Evolutionary conservation across 37 sponge, comb jelly and placozoan species (phyloP).

Genomic region (Axinella damicornis): DNA sequence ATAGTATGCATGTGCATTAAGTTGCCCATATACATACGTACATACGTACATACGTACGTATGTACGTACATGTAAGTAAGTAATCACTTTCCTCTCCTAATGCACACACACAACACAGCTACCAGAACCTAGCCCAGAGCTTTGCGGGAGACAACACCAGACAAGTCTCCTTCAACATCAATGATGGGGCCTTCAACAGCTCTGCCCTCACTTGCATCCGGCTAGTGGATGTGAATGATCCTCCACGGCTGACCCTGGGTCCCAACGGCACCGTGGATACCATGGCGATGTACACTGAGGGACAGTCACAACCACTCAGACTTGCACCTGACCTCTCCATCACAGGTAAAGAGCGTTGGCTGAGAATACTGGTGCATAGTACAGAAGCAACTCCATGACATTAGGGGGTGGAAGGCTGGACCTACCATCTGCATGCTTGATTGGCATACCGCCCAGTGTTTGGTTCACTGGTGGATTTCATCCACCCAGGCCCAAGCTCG

Average conservation of each 20-base stretch:
- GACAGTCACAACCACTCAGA: slow-evolving; percentile 37
- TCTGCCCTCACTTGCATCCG: slow-evolving; percentile 26
- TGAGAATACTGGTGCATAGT: too few relatives aligned
- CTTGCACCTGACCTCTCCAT: slow-evolving; percentile 39
- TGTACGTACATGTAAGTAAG: too few relatives aligned
- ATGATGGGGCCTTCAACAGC: slow-evolving; percentile 67
- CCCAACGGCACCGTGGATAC: slow-evolving; percentile 51
- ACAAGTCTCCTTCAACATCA: slow-evolving; percentile 50
- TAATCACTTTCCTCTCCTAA: too few relatives aligned
- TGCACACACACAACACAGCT: slow-evolving; percentile 4
- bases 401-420: too few relatives aligned
- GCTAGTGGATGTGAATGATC: slow-evolving; percentile 41
- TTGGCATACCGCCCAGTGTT: too few relatives aligned
- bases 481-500: too few relatives aligned
- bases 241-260: slow-evolving; percentile 32
- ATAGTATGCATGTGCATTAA: too few relatives aligned
- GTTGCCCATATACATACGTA: too few relatives aligned
- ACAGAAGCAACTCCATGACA: too few relatives aligned
- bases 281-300: slow-evolving; percentile 64
- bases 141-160: not conserved
- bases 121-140: slow-evolving; percentile 11
- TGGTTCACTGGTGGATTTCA: too few relatives aligned
- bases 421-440: too few relatives aligned
- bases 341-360: slow-evolving; percentile 21
- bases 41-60: too few relatives aligned